Conservation (phyloP, 1,140 invertebrate genomes). For the Phocides pigmalion region DNA sequence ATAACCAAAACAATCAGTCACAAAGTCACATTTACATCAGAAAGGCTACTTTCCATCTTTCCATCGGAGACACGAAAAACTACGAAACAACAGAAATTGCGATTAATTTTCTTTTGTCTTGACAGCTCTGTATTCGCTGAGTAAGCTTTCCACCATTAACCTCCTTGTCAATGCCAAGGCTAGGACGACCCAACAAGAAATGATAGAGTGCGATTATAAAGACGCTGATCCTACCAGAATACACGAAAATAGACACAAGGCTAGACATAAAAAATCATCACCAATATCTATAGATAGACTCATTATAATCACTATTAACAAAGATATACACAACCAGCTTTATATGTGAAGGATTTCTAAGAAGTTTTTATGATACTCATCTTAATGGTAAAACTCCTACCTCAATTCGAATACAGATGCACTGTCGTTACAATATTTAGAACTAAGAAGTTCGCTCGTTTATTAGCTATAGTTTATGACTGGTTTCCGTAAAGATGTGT, state of each 20-base stretch:
- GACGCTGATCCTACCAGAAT: background rate
- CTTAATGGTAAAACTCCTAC: too few relatives aligned
- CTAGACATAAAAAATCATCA: background rate
- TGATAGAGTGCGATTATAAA: slow-evolving; percentile 1
- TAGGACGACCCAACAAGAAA: slow-evolving; percentile 33
- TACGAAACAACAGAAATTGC: slow-evolving; percentile 3
- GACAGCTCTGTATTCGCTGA: slow-evolving; percentile 15
- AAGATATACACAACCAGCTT: too few relatives aligned
- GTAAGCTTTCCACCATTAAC: slow-evolving; percentile 15
- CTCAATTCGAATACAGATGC: too few relatives aligned
- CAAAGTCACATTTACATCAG: background rate
- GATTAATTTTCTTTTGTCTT: slow-evolving; percentile 21
- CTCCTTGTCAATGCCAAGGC: slow-evolving; percentile 14
- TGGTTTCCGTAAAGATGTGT: too few relatives aligned
- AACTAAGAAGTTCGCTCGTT: too few relatives aligned
- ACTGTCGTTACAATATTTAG: too few relatives aligned
- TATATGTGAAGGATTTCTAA: too few relatives aligned
- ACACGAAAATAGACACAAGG: background rate
- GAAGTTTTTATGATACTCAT: too few relatives aligned
- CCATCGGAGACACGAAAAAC: slow-evolving; percentile 2
- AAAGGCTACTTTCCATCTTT: slow-evolving; percentile 19
- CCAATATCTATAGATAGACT: too few relatives aligned
- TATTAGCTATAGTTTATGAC: too few relatives aligned
- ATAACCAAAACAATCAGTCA: background rate
- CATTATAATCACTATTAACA: too few relatives aligned